These are phyloP conservation scores for Nemopilema nomurai DNA, from an alignment of 30 jellyfish, hydroid and myxozoan species.

Conservation along the genomic window DNA sequence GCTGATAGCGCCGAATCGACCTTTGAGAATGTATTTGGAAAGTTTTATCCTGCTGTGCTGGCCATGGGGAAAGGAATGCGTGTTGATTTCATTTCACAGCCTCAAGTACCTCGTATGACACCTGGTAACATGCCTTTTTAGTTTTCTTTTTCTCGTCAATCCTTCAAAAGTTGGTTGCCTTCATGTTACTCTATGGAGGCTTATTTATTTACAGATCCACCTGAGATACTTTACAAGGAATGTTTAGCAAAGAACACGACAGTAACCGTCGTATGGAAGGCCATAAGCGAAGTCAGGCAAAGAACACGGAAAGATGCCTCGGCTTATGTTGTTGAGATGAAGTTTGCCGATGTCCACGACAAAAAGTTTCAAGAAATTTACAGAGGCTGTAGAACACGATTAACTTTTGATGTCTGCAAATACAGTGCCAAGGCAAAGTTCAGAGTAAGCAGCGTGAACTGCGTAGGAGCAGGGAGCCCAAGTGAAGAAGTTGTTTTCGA, in stretches of 20 bases:
- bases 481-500: slow-evolving; percentile 49
- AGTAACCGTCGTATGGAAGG: slow-evolving; percentile 32
- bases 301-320: neutral
- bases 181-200: too few relatives aligned
- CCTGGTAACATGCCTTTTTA: slow-evolving; percentile 41
- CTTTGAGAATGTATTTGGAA: slow-evolving; percentile 20
- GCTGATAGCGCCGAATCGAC: slow-evolving; percentile 11
- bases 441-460: slow-evolving; percentile 56
- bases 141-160: neutral
- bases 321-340: slow-evolving; percentile 44
- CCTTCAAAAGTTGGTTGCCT: neutral
- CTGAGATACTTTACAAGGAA: slow-evolving; percentile 10
- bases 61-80: slow-evolving; percentile 23
- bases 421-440: slow-evolving; percentile 46
- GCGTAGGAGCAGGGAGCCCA: slow-evolving; percentile 61
- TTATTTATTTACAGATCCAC: slow-evolving; percentile 28
- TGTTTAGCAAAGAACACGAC: slow-evolving; percentile 41
- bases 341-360: neutral
- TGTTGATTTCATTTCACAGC: slow-evolving; percentile 27
- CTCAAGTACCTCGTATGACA: slow-evolving; percentile 13
- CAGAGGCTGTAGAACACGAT: slow-evolving; percentile 49
- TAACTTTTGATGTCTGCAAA: slow-evolving; percentile 28
- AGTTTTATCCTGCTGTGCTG: slow-evolving; percentile 30
- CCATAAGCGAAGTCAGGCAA: neutral
- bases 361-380: slow-evolving; percentile 32